These are phyloP conservation scores for Pseudomyrmex gracilis DNA, from an alignment of 1,140 invertebrate genomes.

Conservation along the genomic window DNA sequence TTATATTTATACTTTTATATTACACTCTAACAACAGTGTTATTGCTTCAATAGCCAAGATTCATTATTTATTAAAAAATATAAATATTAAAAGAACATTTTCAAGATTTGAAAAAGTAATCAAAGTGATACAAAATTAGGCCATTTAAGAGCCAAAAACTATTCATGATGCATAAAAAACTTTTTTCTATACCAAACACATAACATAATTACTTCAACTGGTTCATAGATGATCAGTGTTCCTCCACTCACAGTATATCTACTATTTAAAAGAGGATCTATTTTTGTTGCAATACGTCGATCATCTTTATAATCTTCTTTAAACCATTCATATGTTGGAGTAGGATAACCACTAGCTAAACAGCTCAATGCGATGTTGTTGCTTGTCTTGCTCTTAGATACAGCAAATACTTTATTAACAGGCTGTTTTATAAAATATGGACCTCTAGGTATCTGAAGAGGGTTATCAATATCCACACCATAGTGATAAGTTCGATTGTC, in stretches of 20 bases:
- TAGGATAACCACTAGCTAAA: constrained; percentile 95
- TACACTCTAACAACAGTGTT: too few species aligned
- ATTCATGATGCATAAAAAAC: too few species aligned
- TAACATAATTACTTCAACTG: constrained; percentile 87
- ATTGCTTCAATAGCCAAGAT: too few species aligned
- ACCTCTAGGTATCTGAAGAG: constrained; percentile 92
- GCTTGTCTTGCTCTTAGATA: constrained; percentile 89
- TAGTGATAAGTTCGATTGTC: constrained; percentile 94
- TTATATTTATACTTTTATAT: too few species aligned
- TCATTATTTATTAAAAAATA: too few species aligned
- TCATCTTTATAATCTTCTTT: constrained; percentile 95
- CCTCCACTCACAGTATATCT: constrained; percentile 96
- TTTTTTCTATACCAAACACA: neutral
- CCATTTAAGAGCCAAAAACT: too few species aligned
- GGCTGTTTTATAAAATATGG: constrained; percentile 96
- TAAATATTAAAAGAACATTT: too few species aligned
- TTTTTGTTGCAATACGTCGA: constrained; percentile 88
- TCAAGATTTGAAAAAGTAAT: too few species aligned
- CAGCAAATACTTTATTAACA: constrained; percentile 92
- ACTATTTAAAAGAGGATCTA: constrained; percentile 91
- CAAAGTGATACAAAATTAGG: too few species aligned
- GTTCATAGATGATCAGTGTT: constrained; percentile 94
- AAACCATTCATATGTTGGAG: constrained; percentile 96
- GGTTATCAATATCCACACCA: constrained; percentile 91
- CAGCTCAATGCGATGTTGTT: constrained; percentile 93